These are phyloP conservation scores for Triops cancriformis DNA, from an alignment of 1,140 invertebrate species.

Conservation along the genomic window DNA sequence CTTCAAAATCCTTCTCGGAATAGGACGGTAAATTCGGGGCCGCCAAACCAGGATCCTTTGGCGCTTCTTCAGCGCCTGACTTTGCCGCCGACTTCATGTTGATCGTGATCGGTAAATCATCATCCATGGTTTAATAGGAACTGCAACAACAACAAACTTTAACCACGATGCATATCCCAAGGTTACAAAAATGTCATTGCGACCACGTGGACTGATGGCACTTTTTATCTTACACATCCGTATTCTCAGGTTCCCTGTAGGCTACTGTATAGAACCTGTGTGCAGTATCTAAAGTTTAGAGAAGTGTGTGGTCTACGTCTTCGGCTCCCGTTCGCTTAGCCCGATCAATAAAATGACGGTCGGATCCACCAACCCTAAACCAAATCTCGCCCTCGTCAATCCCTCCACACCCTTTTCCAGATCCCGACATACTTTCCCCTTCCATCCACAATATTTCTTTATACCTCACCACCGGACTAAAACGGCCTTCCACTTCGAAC, in stretches of 20 bases:
- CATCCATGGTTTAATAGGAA: background rate
- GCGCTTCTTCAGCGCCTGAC: conserved; percentile 46
- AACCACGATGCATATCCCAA: background rate
- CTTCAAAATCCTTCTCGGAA: conserved; percentile 79
- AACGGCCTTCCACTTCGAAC: background rate
- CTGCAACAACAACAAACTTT: background rate
- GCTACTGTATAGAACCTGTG: no score
- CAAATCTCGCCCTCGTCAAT: background rate
- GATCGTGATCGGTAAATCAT: background rate
- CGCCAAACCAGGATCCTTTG: conserved; percentile 69
- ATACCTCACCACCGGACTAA: background rate
- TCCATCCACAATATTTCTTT: background rate
- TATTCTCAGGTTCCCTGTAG: background rate
- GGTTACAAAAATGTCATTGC: background rate
- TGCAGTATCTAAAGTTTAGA: background rate
- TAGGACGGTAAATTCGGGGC: conserved; percentile 62
- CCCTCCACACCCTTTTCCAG: background rate
- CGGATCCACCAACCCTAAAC: background rate
- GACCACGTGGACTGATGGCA: background rate
- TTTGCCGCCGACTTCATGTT: conserved; percentile 31
- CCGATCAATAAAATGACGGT: conserved; percentile 11
- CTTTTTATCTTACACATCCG: background rate
- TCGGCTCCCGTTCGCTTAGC: background rate
- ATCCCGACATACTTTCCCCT: background rate
- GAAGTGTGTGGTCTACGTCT: background rate